Evolutionary conservation across 2,888 invertebrate species (phyloP), one percentile per base, ranked within the genome.

Genomic region (Tenthredo livida): DNA sequence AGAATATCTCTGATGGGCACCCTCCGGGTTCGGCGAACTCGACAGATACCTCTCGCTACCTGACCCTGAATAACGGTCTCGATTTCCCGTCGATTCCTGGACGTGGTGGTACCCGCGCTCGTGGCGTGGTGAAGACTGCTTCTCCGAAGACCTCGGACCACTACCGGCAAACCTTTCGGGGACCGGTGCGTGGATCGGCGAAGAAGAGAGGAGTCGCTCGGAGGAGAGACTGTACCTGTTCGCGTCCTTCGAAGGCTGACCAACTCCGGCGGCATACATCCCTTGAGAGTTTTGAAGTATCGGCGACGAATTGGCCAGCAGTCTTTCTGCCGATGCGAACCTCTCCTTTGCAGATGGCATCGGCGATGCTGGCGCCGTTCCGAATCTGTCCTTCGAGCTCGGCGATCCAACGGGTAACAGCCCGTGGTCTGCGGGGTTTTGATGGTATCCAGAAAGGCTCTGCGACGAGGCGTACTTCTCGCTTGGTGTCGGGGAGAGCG

Each of bases 241-340:
- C 12, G 72, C 3, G 15, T 73, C 40, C 29, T 37, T 37, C 37
- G 58, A 29, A n/a, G 37, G 17, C 85, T 89, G 88, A 84, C 15
- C 15, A 67, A 67, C 54, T 25, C 77, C 77, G 15, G 50, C 3
- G 9, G 21, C 50, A 54, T 50, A 77, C 0, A 77, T 54, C 15
- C 50, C 77, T 37, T 77, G 77, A n/a, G 88, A 88, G 17, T 86
- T 86, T 33, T 91, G 89, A 25, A 92, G 88, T 84, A 93, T 91
- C 33, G 93, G 93, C n/a, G 93, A 93, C 29, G 93, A 90, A 75
- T 90, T 90, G 21, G 93, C 91, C 84, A 93, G 88, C 89, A 94
- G 91, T 93, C 96, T 94, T 93, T 95, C 94, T 93, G 95, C 94
- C 92, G 95, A 91, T 92, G 94, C 94, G 87, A 92, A 91, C 84